Percentiles rank a stretch among this genome's conserved stretches.
Evolutionary conservation across 1,140 invertebrate species (phyloP).

Genomic region (Thereuonema tuberculata): DNA sequence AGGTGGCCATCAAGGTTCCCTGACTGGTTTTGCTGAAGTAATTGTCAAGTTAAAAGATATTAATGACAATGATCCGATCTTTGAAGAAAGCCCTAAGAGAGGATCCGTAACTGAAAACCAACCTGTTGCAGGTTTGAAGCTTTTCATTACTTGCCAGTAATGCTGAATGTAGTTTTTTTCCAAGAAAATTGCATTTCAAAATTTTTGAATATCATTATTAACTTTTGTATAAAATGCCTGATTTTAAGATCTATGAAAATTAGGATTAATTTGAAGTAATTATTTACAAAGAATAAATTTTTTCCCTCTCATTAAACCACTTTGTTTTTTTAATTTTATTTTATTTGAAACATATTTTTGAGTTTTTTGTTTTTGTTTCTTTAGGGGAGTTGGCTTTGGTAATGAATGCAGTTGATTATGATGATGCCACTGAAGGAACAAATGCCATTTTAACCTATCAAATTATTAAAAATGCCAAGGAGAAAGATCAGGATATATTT

Average conservation of each 20-base stretch:
- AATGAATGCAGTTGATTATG: slow-evolving; percentile 15
- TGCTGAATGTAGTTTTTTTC: no score
- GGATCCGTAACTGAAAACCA: slow-evolving; percentile 6
- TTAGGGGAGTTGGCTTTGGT: slow-evolving; percentile 8
- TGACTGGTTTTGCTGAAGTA: slow-evolving; percentile 33
- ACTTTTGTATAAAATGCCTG: no score
- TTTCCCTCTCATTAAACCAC: no score
- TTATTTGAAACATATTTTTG: neutral
- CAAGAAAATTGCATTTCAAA: no score
- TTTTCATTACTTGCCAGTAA: no score
- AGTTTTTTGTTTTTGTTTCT: neutral
- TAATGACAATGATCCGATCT: slow-evolving; percentile 38
- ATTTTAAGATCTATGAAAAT: no score
- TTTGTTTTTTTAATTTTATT: neutral
- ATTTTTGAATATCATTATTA: no score
- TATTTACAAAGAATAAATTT: no score
- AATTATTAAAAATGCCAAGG: slow-evolving; percentile 24
- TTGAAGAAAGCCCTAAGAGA: slow-evolving; percentile 22
- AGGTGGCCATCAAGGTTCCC: slow-evolving; percentile 37
- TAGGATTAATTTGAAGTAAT: no score
- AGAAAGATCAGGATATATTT: slow-evolving; percentile 27
- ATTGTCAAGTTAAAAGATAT: slow-evolving; percentile 34
- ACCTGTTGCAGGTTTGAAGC: neutral
- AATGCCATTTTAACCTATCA: slow-evolving; percentile 16
- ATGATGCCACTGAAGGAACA: slow-evolving; percentile 14